phyloP scores from a whole-genome alignment of 2,888 invertebrate genomes.

The Drosophila birchii region DNA sequence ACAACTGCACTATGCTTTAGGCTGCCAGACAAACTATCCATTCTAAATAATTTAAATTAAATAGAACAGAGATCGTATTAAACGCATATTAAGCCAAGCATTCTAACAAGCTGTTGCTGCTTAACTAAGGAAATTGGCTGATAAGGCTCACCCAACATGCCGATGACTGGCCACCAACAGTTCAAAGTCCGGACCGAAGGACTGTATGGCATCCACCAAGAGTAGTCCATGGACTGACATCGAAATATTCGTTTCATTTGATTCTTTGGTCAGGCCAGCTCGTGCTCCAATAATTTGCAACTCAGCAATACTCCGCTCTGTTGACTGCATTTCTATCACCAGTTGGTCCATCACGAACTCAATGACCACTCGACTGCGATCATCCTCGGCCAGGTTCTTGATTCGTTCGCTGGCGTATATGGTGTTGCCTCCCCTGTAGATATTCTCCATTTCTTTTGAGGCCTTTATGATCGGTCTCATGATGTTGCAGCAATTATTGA shows the following conservation, averaged over 20 bases:
- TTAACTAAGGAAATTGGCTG: neutral
- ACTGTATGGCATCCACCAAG: conserved; percentile 97
- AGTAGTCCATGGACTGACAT: conserved; percentile 96
- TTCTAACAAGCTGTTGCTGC: conserved; percentile 8
- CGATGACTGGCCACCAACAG: conserved; percentile 97
- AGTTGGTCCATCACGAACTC: conserved; percentile 95
- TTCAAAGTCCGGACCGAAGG: conserved; percentile 97
- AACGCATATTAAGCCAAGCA: neutral
- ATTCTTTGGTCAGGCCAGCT: conserved; percentile 90
- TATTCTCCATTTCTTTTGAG: conserved; percentile 38
- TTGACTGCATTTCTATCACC: conserved; percentile 93
- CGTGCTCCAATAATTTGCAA: conserved; percentile 95
- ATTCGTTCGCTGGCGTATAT: conserved; percentile 39
- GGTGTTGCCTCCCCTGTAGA: conserved; percentile 36
- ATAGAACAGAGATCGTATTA: neutral
- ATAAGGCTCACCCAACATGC: conserved; percentile 90
- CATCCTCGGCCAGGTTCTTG: conserved; percentile 79
- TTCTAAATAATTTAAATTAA: conserved; percentile 85
- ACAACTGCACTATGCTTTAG: conserved; percentile 96
- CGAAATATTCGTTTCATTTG: conserved; percentile 90
- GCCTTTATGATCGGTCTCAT: conserved; percentile 68
- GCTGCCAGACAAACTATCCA: conserved; percentile 97
- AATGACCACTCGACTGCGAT: conserved; percentile 88
- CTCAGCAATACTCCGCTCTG: conserved; percentile 95
- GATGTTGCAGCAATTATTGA: conserved; percentile 88